Base-by-base conservation (phyloP, 2,797 vertebrate genomes). In the Parauchenoglanis punctatus region DNA sequence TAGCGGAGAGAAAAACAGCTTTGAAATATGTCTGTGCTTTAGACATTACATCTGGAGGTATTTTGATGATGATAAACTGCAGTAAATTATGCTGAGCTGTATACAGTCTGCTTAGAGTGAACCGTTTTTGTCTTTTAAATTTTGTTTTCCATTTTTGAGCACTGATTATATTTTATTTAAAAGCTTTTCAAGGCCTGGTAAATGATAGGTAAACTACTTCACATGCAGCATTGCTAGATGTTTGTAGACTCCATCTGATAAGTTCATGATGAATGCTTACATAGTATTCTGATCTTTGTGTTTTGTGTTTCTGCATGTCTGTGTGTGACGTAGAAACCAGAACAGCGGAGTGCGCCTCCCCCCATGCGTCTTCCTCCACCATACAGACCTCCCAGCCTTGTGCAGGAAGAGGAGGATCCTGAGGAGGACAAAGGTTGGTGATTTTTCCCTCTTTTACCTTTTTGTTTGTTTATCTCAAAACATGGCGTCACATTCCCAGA, bases 311-410 rank as follows among this genome's bases (percentile, higher is more conserved):
- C 20, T 40, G 54, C 17, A 1, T 59, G 10, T 35, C 8, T 80
- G 63, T 54, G 23, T 61, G 58, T 83, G 25, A 17, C 59, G 49
- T 88, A 91, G 92, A 89, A 89, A 58, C 49, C 76, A 1, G 87
- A 86, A 54, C 82, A 81, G 12, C 85, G 40, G 23, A 58, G 20
- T 0, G 81, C 40, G 1, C 92, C 92, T n/a, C 91, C 91, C 6
- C 90, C 91, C 4, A 89, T 91, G 89, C 89, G 92, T 35, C 90
- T 92, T 46, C 92, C 92, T 58, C 92, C 92, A 4, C 92, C 92
- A 1, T 93, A 93, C 91, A 87, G 91, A 65, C 90, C 91, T 31
- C 92, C 91, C 44, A 90, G 90, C 54, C 82, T 77, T 35, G 85
- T 89, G 54, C 78, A 85, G 12, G 90, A 89, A 44, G 90, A 91